Base-by-base conservation (phyloP, 2,113 vertebrate species). In the Ictalurus furcatus region DNA sequence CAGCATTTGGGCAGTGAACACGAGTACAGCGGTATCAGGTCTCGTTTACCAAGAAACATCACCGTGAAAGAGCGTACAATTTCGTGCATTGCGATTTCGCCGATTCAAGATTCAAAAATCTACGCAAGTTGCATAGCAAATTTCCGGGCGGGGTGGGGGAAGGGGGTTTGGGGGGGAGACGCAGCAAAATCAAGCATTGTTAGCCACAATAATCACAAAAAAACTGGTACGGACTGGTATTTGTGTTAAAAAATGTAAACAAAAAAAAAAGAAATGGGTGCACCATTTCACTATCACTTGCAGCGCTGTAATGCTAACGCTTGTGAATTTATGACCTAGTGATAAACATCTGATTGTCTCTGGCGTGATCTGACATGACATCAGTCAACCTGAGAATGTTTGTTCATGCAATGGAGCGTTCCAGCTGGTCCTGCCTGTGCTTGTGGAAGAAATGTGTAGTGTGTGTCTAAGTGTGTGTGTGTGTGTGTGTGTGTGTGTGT, bases 401-500 rank as follows among this genome's bases (percentile, higher is more conserved):
- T 80, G 40, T 1, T 87, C 58, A 63, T 63, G 37, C 25, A 87
- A 37, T 9, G 28, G 2, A 11, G 6, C 73, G 34, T 82, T 59
- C 48, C 56, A 34, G 12, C 65, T 74, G 78, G 14, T 74, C 48
- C n/a, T 81, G 86, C 3, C 48, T 58, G 48, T 63, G 44, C 28
- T 37, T 78, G n/a, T 87, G 67, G 13, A 54, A 74, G 65, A 52
- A 71, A 54, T 79, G n/a, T 85, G 84, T 12, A 61, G 48, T 71
- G 65, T 63, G 63, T 85, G 84, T 52, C 8, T 52, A 16, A 12
- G 63, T 85, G 69, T 74, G 30, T 84, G 79, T 81, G 58, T 69
- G 74, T 85, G 28, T 61, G 69, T 85, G 34, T 67, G 87, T 84
- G 16, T 48, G 25, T 67, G 83, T 78, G 83, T 58, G 44, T n/a